A percentile compares a stretch with the other conserved stretches of the same genome.
Conservation (phyloP, 2,888 invertebrate species). For the Unio delphinus region DNA sequence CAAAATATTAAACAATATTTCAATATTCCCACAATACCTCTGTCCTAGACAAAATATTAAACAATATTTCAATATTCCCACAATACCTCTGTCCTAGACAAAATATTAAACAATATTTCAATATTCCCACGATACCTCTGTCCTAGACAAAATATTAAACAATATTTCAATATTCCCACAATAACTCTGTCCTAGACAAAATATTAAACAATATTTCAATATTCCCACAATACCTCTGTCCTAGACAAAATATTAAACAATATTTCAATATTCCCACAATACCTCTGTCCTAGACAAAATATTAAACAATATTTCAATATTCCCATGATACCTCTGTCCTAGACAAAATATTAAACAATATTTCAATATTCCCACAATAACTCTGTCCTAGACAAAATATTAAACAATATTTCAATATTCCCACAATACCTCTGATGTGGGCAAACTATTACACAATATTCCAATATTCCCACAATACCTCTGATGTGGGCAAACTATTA, state of each 20-base stretch:
- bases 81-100: too few relatives aligned
- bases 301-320: not conserved
- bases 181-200: slow-evolving; percentile 19
- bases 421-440: slow-evolving; percentile 19
- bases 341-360: not conserved
- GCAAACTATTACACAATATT: not conserved
- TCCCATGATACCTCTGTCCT: slow-evolving; percentile 20
- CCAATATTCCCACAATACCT: too few relatives aligned
- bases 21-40: not conserved
- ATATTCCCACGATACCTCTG: not conserved
- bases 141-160: slow-evolving; percentile 18
- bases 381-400: too few relatives aligned
- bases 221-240: too few relatives aligned
- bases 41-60: slow-evolving; percentile 19
- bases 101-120: not conserved
- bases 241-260: not conserved
- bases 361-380: too few relatives aligned
- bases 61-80: too few relatives aligned
- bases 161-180: too few relatives aligned
- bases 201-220: not conserved
- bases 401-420: not conserved
- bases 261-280: too few relatives aligned
- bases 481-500: slow-evolving; percentile 20
- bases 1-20: not conserved
- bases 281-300: slow-evolving; percentile 19